Percentiles rank a stretch among this genome's conserved stretches.
phyloP scores from a whole-genome alignment of 2,888 invertebrate species.

The Palloptera scutellata region DNA sequence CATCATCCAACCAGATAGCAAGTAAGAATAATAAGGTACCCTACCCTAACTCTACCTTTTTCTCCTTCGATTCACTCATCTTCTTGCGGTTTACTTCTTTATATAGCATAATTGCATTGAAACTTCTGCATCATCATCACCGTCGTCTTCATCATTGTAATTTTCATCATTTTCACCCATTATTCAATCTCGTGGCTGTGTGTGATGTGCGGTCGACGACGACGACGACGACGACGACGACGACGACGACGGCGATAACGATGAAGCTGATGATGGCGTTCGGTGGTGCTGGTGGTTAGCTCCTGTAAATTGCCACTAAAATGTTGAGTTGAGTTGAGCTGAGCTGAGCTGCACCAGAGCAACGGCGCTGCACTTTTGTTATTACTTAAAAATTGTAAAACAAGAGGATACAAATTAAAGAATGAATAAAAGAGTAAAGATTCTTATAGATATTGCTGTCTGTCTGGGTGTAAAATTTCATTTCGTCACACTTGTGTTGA shows the following conservation, averaged over 20 bases:
- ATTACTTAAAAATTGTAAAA: not conserved
- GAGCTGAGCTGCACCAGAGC: not conserved
- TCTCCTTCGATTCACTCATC: not conserved
- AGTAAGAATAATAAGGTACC: too few relatives aligned
- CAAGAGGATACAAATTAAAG: too few relatives aligned
- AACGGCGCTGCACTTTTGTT: constrained; percentile 3
- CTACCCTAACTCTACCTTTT: not conserved
- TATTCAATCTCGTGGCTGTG: too few relatives aligned
- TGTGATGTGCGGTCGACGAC: too few relatives aligned
- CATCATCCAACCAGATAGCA: not conserved
- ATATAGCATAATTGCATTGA: too few relatives aligned
- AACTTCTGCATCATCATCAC: too few relatives aligned
- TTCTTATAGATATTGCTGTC: not conserved
- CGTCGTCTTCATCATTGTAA: too few relatives aligned
- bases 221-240: not conserved
- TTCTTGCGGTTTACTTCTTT: not conserved
- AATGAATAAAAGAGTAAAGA: not conserved
- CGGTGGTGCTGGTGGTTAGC: constrained; percentile 2
- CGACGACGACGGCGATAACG: not conserved
- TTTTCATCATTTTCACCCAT: too few relatives aligned
- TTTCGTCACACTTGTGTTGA: constrained; percentile 25
- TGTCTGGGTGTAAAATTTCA: constrained; percentile 21
- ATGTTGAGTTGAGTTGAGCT: not conserved
- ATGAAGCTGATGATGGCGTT: not conserved
- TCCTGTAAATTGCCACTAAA: constrained; percentile 4